These are phyloP conservation scores for Drosophila rubida DNA, from an alignment of 2,888 invertebrate genomes.

Conservation along the genomic window DNA sequence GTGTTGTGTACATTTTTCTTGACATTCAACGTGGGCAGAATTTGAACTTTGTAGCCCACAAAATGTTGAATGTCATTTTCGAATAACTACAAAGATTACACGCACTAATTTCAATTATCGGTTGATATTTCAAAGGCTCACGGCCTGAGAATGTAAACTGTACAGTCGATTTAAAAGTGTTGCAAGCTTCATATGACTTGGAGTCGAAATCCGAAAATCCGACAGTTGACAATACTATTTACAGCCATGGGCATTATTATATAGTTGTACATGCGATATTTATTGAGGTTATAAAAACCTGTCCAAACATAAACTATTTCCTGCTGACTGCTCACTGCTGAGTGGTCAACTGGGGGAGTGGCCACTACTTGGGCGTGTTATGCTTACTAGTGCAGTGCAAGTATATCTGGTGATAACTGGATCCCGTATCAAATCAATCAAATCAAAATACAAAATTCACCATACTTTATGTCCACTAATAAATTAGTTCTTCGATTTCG, in stretches of 20 bases:
- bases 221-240: slow-evolving; percentile 30
- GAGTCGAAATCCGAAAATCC: slow-evolving; percentile 1
- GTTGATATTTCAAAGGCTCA: too few relatives aligned
- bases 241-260: slow-evolving; percentile 11
- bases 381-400: background rate
- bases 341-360: slow-evolving; percentile 2
- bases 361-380: slow-evolving; percentile 2
- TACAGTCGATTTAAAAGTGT: background rate
- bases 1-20: slow-evolving; percentile 5
- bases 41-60: background rate
- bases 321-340: background rate
- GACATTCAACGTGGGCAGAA: slow-evolving; percentile 10
- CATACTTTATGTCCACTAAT: slow-evolving; percentile 18
- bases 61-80: background rate
- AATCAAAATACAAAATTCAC: slow-evolving; percentile 23
- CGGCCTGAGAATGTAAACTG: background rate
- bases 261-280: slow-evolving; percentile 11
- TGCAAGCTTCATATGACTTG: background rate
- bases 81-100: background rate
- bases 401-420: slow-evolving; percentile 27
- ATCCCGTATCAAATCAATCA: slow-evolving; percentile 36
- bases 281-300: slow-evolving; percentile 26
- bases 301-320: slow-evolving; percentile 32
- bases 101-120: background rate
- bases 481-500: background rate